A percentile compares a stretch with the other conserved stretches of the same genome.
phyloP scores from a whole-genome alignment of 2,888 invertebrate genomes.

The Tipula confusa region DNA sequence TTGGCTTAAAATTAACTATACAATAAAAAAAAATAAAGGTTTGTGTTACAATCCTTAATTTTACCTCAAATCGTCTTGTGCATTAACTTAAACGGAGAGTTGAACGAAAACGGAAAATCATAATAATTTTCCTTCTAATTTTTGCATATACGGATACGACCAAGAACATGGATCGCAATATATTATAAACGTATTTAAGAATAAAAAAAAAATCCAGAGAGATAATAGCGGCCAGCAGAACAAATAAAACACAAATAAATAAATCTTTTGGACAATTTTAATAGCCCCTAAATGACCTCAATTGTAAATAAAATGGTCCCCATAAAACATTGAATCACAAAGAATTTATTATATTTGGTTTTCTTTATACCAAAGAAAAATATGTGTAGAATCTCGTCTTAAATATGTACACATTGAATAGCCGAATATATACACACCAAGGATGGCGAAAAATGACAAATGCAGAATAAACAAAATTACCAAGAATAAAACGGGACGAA shows the following conservation, averaged over 20 bases:
- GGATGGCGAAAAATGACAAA: background rate
- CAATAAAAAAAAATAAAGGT: background rate
- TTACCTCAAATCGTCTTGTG: background rate
- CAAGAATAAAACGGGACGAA: background rate
- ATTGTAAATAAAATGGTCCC: background rate
- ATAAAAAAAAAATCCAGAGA: background rate
- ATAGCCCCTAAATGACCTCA: conserved; percentile 9
- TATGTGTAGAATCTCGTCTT: background rate
- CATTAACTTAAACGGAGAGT: background rate
- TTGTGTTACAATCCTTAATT: background rate
- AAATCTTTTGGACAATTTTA: conserved; percentile 17
- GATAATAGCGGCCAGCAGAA: background rate
- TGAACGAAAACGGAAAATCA: background rate
- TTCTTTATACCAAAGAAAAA: background rate
- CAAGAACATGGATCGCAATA: background rate
- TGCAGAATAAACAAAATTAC: conserved; percentile 25
- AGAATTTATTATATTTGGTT: background rate
- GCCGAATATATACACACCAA: background rate
- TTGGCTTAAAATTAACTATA: background rate
- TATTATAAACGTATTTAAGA: background rate
- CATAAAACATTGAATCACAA: background rate
- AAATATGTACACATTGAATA: background rate
- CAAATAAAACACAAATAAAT: background rate
- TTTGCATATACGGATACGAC: background rate
- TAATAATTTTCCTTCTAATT: background rate